Evolutionary conservation across 2,113 vertebrate species (phyloP).

Genomic region (Sula dactylatra): DNA sequence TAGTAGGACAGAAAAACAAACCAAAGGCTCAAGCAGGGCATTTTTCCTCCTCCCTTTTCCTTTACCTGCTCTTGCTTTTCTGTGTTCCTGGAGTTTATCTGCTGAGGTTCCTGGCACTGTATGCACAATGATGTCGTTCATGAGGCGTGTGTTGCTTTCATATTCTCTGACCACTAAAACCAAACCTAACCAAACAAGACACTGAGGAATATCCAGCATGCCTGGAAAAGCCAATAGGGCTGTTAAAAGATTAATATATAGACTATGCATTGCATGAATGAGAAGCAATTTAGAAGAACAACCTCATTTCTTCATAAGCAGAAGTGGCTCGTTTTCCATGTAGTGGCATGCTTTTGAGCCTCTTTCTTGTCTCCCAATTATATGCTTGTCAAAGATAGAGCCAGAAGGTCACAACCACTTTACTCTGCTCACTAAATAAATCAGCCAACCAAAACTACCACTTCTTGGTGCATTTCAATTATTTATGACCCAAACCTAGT

Average conservation of each 20-base stretch:
- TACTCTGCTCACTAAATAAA: not conserved
- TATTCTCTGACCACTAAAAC: not conserved
- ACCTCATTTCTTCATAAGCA: not conserved
- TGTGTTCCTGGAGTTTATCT: not conserved
- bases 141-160: not conserved
- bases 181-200: not conserved
- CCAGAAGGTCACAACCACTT: not conserved
- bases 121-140: not conserved
- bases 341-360: not conserved
- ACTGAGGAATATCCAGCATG: not conserved
- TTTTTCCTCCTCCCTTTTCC: not conserved
- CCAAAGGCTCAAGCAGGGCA: not conserved
- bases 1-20: not conserved
- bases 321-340: not conserved
- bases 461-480: conserved; percentile 1
- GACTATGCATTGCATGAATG: not conserved
- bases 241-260: not conserved
- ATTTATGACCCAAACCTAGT: not conserved
- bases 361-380: not conserved
- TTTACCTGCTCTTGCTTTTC: not conserved
- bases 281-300: not conserved
- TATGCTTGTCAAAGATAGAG: not conserved
- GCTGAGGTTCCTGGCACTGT: not conserved
- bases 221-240: not conserved
- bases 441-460: not conserved